Evolutionary conservation across 2,113 vertebrate genomes (phyloP).

Genomic region (Scomber scombrus): DNA sequence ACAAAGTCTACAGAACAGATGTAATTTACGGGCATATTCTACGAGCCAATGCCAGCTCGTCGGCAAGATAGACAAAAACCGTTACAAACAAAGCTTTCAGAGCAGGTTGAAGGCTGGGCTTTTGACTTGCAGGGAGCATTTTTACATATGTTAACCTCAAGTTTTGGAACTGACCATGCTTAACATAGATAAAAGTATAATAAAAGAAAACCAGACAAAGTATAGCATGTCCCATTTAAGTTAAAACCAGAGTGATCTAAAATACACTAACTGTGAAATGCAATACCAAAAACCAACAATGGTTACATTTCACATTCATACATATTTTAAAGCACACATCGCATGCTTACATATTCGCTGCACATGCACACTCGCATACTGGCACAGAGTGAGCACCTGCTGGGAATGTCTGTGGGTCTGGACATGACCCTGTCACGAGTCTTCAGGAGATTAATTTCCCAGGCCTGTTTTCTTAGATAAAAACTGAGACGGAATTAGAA

Average conservation of each 20-base stretch:
- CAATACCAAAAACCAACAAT: conserved; percentile 8
- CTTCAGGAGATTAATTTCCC: conserved; percentile 79
- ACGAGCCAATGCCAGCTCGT: no score
- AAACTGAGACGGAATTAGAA: conserved; percentile 67
- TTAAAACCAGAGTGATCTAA: conserved; percentile 17
- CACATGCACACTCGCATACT: conserved; percentile 34
- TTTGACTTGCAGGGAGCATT: no score
- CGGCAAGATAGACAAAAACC: no score
- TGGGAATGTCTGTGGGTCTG: conserved; percentile 68
- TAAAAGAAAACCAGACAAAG: no score
- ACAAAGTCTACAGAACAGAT: no score
- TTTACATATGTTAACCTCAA: no score
- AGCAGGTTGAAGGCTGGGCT: no score
- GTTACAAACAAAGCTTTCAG: no score
- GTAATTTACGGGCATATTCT: no score
- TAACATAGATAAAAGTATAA: no score
- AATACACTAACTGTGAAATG: conserved; percentile 28
- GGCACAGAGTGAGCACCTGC: conserved; percentile 65
- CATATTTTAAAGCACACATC: conserved; percentile 42
- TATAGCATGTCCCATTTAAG: neutral
- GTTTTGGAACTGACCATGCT: no score
- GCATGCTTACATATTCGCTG: conserved; percentile 22
- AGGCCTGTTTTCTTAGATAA: conserved; percentile 78
- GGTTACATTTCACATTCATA: conserved; percentile 16
- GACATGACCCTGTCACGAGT: conserved; percentile 78